Conservation (phyloP, 2,888 invertebrate genomes). For the Hoplodrina blanda region DNA sequence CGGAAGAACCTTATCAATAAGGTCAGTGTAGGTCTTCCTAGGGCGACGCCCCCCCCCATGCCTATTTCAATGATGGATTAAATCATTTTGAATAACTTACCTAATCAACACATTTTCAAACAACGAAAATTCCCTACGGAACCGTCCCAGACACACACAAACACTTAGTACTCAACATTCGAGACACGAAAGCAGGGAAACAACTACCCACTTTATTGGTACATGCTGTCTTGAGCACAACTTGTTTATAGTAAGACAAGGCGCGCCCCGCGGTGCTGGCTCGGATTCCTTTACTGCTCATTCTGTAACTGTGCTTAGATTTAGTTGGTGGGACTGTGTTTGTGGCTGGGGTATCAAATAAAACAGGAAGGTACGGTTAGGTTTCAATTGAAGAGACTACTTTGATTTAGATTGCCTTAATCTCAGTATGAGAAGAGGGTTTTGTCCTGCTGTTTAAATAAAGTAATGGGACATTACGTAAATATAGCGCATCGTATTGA, state of each 20-base stretch:
- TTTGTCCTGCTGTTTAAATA: too few relatives aligned
- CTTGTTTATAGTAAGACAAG: constrained; percentile 59
- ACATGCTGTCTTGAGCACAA: constrained; percentile 61
- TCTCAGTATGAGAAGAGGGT: too few relatives aligned
- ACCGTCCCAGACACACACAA: constrained; percentile 34
- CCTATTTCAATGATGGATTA: too few relatives aligned
- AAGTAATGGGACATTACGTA: too few relatives aligned
- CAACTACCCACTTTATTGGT: constrained; percentile 65
- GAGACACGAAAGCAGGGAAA: constrained; percentile 57
- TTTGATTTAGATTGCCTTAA: too few relatives aligned
- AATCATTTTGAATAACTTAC: too few relatives aligned
- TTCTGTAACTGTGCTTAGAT: constrained; percentile 52
- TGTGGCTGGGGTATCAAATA: constrained; percentile 30
- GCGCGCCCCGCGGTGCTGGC: constrained; percentile 54
- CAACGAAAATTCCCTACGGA: constrained; percentile 28
- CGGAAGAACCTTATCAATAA: too few relatives aligned
- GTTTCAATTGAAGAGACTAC: neutral
- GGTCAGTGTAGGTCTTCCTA: too few relatives aligned
- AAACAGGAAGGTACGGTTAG: constrained; percentile 4
- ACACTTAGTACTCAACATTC: constrained; percentile 50
- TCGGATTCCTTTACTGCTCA: constrained; percentile 51
- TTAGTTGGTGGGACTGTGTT: constrained; percentile 28
- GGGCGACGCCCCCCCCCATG: too few relatives aligned
- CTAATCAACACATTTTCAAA: neutral
- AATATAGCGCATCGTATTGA: too few relatives aligned